phyloP scores from a whole-genome alignment of 2,797 vertebrate genomes.

The Enteromius mattozi region DNA sequence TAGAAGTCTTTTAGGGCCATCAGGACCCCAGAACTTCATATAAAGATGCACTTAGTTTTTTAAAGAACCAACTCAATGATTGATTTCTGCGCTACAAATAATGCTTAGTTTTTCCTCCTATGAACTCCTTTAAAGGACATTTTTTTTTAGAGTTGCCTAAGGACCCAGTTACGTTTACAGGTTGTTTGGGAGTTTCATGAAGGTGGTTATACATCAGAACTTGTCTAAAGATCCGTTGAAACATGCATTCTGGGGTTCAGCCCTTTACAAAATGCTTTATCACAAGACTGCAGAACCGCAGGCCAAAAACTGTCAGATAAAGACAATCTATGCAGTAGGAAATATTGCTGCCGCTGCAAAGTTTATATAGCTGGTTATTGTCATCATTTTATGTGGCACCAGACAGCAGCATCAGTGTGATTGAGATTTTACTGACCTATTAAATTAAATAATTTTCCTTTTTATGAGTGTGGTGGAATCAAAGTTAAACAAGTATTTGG shows the following conservation, averaged over 20 bases:
- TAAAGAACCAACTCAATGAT: neutral
- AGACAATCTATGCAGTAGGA: constrained; percentile 9
- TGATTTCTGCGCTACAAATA: neutral
- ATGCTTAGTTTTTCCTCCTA: neutral
- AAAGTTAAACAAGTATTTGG: constrained; percentile 20
- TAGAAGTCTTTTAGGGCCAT: neutral
- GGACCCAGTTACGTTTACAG: neutral
- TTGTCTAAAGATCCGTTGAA: constrained; percentile 23
- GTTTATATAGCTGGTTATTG: constrained; percentile 34
- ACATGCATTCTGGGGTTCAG: constrained; percentile 22
- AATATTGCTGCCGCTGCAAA: constrained; percentile 31
- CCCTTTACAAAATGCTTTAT: constrained; percentile 36
- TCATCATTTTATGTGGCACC: constrained; percentile 22
- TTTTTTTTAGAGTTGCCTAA: constrained; percentile 15
- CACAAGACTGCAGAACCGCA: constrained; percentile 5
- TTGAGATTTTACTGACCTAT: constrained; percentile 25
- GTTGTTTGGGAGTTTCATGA: neutral
- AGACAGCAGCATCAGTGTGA: constrained; percentile 4
- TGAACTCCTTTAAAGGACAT: neutral
- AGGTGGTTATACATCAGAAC: constrained; percentile 30
- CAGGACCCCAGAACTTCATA: constrained; percentile 3
- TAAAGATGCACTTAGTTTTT: neutral
- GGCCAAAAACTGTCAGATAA: constrained; percentile 36
- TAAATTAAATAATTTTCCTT: constrained; percentile 13
- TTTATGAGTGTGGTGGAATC: constrained; percentile 13